Percentiles rank a stretch among this genome's conserved stretches.
Conservation (phyloP, 2,113 vertebrate genomes). For the Myiozetetes cayanensis region DNA sequence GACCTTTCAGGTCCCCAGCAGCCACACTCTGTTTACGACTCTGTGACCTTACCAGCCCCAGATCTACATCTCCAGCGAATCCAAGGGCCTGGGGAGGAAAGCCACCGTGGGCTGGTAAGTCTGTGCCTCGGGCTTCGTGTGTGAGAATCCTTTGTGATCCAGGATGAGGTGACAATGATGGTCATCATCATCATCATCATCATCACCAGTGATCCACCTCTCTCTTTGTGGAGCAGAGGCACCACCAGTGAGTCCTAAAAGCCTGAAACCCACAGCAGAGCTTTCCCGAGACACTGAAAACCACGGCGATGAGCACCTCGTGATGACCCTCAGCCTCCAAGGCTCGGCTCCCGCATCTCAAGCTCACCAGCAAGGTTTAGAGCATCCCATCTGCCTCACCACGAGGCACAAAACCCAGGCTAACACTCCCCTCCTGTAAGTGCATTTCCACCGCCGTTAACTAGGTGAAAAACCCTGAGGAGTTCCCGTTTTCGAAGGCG, state of each 20-base stretch:
- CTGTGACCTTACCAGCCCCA: slow-evolving; percentile 16
- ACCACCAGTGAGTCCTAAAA: fast-evolving
- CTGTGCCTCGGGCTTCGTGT: fast-evolving
- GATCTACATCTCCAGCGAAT: neutral
- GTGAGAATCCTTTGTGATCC: neutral
- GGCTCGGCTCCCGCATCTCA: fast-evolving
- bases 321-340: fast-evolving
- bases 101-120: fast-evolving
- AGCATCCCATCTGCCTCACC: neutral
- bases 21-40: neutral
- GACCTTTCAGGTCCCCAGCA: slow-evolving; percentile 40
- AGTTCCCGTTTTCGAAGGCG: neutral
- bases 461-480: neutral
- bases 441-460: neutral
- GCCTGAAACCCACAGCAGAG: neutral
- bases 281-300: fast-evolving
- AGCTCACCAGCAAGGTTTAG: neutral
- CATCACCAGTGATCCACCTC: neutral
- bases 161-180: neutral
- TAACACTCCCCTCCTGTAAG: fast-evolving
- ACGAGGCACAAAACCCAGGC: fast-evolving
- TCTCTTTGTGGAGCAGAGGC: fast-evolving
- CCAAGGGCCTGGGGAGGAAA: neutral
- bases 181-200: neutral
- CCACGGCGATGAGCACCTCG: fast-evolving